A percentile compares a stretch with the other conserved stretches of the same genome.
Evolutionary conservation across 1,140 invertebrate species (phyloP).

Genomic region (Sinella curviseta): DNA sequence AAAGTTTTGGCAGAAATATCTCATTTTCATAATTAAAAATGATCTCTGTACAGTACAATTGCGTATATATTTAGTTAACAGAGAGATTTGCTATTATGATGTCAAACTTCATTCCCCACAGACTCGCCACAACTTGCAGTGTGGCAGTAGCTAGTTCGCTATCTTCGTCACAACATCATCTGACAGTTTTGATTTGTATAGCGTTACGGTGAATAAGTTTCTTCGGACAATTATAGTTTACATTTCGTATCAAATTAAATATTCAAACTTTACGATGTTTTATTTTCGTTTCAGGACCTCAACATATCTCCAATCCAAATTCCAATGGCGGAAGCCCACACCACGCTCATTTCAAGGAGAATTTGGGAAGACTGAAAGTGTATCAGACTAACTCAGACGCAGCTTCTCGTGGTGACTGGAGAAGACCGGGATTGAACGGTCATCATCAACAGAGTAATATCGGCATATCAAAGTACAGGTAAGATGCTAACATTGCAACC

Average conservation of each 20-base stretch:
- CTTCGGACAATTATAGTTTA: too few relatives aligned
- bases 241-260: not conserved
- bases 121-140: too few relatives aligned
- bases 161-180: too few relatives aligned
- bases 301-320: not conserved
- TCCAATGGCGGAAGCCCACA: slow-evolving; percentile 15
- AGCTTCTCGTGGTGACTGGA: slow-evolving; percentile 39
- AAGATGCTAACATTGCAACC: not conserved
- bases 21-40: too few relatives aligned
- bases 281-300: not conserved
- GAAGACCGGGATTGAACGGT: slow-evolving; percentile 35
- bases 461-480: slow-evolving; percentile 13
- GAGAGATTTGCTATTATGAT: too few relatives aligned
- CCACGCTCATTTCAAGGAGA: slow-evolving; percentile 27
- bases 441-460: slow-evolving; percentile 11
- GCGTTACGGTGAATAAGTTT: too few relatives aligned
- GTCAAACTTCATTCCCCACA: too few relatives aligned
- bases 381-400: slow-evolving; percentile 47
- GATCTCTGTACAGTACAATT: too few relatives aligned
- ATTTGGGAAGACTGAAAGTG: slow-evolving; percentile 34
- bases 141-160: too few relatives aligned
- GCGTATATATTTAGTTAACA: too few relatives aligned
- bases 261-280: not conserved
- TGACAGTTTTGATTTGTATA: too few relatives aligned
- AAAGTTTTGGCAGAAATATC: too few relatives aligned